Evolutionary conservation across 2,113 vertebrate species (phyloP).

Genomic region (Nothoprocta pentlandii): DNA sequence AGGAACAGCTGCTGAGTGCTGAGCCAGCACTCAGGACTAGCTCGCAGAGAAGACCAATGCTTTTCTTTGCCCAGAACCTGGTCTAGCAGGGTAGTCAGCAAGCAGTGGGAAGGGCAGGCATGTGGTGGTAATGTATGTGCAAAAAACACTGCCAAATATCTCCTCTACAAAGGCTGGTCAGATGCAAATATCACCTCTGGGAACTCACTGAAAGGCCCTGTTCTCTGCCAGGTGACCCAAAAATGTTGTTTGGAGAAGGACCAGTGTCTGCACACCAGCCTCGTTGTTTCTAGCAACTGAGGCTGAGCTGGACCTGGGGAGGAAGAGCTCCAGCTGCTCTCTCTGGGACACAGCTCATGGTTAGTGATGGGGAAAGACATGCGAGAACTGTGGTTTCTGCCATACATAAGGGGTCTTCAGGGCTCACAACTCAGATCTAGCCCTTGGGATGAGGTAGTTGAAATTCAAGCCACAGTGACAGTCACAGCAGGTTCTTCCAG

Average conservation of each 20-base stretch:
- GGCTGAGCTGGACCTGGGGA: background rate
- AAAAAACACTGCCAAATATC: no score
- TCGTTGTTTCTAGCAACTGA: background rate
- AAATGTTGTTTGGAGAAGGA: background rate
- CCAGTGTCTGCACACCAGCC: background rate
- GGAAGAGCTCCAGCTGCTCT: background rate
- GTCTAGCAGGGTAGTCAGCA: background rate
- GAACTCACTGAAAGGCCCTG: rapidly evolving
- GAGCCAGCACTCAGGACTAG: background rate
- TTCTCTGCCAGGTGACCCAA: background rate
- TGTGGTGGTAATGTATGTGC: background rate
- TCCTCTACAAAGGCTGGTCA: rapidly evolving
- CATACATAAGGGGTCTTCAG: background rate
- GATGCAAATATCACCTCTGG: background rate
- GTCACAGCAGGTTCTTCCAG: background rate
- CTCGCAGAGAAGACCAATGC: rapidly evolving
- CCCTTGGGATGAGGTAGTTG: background rate
- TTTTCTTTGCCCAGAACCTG: rapidly evolving
- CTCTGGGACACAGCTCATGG: rapidly evolving
- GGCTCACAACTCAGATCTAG: background rate
- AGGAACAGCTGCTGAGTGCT: background rate
- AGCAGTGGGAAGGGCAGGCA: background rate
- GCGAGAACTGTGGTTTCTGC: background rate
- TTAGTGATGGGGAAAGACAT: background rate
- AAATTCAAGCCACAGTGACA: background rate